Evolutionary conservation across 2,113 vertebrate genomes (phyloP).

Genomic region (Perognathus longimembris): DNA sequence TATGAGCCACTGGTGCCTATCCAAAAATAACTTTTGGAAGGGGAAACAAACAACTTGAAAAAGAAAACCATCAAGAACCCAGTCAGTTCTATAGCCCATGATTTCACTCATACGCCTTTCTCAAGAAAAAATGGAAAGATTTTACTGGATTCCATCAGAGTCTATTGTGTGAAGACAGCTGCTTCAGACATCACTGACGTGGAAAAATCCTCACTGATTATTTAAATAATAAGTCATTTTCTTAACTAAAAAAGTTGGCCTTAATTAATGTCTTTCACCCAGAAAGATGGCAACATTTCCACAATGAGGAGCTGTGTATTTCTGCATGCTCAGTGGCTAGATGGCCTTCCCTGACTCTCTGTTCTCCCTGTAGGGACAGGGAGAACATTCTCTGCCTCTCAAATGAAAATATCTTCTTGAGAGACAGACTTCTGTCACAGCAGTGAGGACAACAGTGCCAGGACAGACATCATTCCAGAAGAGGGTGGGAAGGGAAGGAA

Average conservation of each 20-base stretch:
- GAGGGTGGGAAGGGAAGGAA: neutral
- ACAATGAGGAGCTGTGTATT: neutral
- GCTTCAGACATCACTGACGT: slow-evolving; percentile 40
- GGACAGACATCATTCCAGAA: neutral
- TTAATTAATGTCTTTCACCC: slow-evolving; percentile 47
- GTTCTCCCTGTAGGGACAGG: too few species aligned
- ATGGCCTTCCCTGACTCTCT: neutral
- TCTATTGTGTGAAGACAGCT: slow-evolving; percentile 56
- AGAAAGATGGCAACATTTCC: slow-evolving; percentile 6
- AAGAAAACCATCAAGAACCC: neutral
- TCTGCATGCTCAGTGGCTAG: neutral
- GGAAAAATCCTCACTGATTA: slow-evolving; percentile 65
- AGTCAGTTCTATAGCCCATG: neutral
- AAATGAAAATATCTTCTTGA: neutral
- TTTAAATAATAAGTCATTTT: slow-evolving; percentile 53
- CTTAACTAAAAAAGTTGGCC: slow-evolving; percentile 27
- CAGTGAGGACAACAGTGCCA: neutral
- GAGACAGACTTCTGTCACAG: neutral
- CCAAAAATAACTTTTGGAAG: too few species aligned
- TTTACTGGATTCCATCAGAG: slow-evolving; percentile 39
- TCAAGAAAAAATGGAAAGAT: neutral
- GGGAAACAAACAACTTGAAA: neutral
- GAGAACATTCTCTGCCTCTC: accelerated
- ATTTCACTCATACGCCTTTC: neutral
- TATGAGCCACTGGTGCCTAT: too few species aligned